Evolutionary conservation across 2,113 vertebrate genomes (phyloP).

Genomic region (Promerops cafer): DNA sequence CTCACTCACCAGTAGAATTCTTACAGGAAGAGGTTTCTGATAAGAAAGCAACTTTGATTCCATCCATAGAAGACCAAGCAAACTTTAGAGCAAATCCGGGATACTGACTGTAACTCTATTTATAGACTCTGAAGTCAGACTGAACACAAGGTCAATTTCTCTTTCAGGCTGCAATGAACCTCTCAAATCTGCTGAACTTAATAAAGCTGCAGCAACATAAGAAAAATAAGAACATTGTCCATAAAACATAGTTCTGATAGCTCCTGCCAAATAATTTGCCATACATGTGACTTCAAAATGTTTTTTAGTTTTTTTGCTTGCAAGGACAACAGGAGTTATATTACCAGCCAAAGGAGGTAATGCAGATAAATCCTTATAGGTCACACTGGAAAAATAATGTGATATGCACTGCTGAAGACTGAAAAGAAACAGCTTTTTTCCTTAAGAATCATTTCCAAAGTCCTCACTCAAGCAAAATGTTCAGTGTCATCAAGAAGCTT

Average conservation of each 20-base stretch:
- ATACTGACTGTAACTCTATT: conserved; percentile 19
- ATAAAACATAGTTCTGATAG: not conserved
- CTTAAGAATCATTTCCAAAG: not conserved
- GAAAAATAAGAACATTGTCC: not conserved
- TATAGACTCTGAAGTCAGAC: conserved; percentile 24
- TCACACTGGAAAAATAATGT: not conserved
- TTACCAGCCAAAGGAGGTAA: not conserved
- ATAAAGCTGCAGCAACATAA: not conserved
- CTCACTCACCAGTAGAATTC: not conserved
- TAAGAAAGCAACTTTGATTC: not conserved
- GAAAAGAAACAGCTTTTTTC: not conserved
- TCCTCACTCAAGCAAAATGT: not conserved
- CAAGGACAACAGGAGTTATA: not conserved
- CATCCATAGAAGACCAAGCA: not conserved
- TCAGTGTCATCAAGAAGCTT: not conserved
- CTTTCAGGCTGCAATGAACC: not conserved
- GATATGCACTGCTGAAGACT: not conserved
- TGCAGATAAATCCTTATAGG: not conserved
- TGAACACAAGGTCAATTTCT: conserved; percentile 25
- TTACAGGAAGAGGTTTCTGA: not conserved
- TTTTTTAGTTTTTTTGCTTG: not conserved
- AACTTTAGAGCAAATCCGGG: not conserved
- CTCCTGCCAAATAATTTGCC: not conserved
- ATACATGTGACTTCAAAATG: not conserved
- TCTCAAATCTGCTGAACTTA: not conserved